Conservation (phyloP, 2,888 invertebrate species). For the Troides helena region DNA sequence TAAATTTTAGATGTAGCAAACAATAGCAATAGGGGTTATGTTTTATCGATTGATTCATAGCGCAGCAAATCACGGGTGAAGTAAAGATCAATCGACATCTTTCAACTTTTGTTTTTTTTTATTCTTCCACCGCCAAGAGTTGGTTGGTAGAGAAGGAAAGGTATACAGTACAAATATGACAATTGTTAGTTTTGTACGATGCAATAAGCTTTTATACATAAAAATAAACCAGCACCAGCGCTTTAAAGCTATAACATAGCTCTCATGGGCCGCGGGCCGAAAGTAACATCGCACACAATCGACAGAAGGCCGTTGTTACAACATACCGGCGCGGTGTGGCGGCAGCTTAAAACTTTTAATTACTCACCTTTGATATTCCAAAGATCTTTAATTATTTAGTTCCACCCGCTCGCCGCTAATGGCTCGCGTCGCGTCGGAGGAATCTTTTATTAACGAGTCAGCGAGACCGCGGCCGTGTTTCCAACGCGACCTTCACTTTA, state of each 20-base stretch:
- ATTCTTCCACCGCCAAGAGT: background rate
- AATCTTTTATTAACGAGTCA: slow-evolving; percentile 15
- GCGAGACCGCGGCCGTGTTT: background rate
- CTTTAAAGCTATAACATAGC: no score
- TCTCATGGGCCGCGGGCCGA: background rate
- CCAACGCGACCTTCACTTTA: slow-evolving; percentile 27
- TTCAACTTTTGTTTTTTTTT: background rate
- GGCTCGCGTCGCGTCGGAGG: slow-evolving; percentile 29
- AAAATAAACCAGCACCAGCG: no score
- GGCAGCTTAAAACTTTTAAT: slow-evolving; percentile 57
- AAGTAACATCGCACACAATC: slow-evolving; percentile 33
- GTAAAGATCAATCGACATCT: background rate
- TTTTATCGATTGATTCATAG: no score
- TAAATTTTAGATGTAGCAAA: no score
- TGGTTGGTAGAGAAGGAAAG: no score
- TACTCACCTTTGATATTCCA: slow-evolving; percentile 56
- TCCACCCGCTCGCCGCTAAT: slow-evolving; percentile 39
- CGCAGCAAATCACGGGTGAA: no score
- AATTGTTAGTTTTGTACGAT: no score
- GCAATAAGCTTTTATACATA: no score
- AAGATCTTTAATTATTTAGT: slow-evolving; percentile 49
- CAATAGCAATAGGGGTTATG: no score
- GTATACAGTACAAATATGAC: no score
- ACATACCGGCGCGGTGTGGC: slow-evolving; percentile 29
- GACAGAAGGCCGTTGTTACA: slow-evolving; percentile 44